Evolutionary conservation across 2,888 invertebrate species (phyloP).

Genomic region (Erebia epiphron): DNA sequence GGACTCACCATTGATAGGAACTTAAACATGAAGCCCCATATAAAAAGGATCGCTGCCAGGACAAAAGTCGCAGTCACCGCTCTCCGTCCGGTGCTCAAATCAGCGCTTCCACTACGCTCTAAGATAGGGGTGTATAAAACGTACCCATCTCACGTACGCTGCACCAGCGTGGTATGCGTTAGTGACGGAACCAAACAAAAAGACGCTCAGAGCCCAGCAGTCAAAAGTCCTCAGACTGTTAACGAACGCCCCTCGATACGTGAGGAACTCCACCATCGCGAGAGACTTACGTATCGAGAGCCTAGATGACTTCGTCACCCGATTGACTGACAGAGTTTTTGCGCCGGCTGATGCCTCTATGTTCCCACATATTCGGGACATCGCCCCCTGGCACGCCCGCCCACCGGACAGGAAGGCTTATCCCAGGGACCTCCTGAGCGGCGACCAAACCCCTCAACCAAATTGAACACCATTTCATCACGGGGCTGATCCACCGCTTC

Average conservation of each 20-base stretch:
- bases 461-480: too few species aligned
- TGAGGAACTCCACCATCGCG: not conserved
- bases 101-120: too few species aligned
- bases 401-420: not conserved
- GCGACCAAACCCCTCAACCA: too few species aligned
- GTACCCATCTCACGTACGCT: not conserved
- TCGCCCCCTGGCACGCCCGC: not conserved
- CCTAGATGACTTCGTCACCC: not conserved
- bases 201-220: not conserved
- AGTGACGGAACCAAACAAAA: not conserved
- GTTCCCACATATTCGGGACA: not conserved
- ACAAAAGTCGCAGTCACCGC: too few species aligned
- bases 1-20: too few species aligned
- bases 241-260: not conserved
- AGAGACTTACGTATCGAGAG: not conserved
- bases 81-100: too few species aligned
- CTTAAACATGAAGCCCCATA: too few species aligned
- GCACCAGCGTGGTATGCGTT: not conserved
- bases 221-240: not conserved
- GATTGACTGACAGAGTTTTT: not conserved
- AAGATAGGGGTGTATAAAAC: too few species aligned
- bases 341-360: not conserved
- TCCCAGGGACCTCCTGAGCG: not conserved
- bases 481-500: too few species aligned
- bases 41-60: too few species aligned